A percentile compares a stretch with the other conserved stretches of the same genome.
These are phyloP conservation scores for Rhinolophus sinicus DNA, from an alignment of 2,113 vertebrate genomes.

Conservation along the genomic window DNA sequence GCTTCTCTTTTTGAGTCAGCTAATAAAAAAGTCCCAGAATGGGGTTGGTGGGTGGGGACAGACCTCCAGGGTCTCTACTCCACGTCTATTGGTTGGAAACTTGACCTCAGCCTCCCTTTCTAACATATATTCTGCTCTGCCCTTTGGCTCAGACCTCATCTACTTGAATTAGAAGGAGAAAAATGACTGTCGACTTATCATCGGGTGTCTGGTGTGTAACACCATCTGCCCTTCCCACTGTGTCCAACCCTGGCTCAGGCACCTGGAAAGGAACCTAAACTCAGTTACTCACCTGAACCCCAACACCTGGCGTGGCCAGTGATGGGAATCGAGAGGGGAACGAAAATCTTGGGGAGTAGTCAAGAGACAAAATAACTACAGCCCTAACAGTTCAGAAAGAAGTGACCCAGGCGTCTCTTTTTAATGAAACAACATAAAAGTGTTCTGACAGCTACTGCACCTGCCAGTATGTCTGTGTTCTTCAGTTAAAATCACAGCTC, in stretches of 20 bases:
- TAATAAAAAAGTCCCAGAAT: background rate
- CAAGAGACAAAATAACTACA: background rate
- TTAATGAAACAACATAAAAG: fast-evolving
- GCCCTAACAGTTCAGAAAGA: background rate
- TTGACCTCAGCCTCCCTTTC: background rate
- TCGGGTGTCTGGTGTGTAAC: background rate
- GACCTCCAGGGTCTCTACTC: background rate
- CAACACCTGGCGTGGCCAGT: background rate
- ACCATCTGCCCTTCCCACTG: background rate
- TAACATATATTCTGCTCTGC: background rate
- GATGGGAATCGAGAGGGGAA: background rate
- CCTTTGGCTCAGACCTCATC: background rate
- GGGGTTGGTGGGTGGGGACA: too few relatives aligned
- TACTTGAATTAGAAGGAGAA: background rate
- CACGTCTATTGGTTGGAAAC: background rate
- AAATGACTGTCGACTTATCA: background rate
- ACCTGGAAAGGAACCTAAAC: background rate
- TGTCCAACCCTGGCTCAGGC: background rate
- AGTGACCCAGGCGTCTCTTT: background rate
- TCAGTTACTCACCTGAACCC: background rate
- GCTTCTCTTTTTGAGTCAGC: background rate
- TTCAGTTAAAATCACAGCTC: background rate
- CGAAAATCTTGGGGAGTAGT: background rate
- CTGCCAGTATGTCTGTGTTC: fast-evolving
- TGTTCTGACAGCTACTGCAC: too few relatives aligned